Conservation (phyloP, 2,888 invertebrate genomes). For the Omphaloscelis lunosa region DNA sequence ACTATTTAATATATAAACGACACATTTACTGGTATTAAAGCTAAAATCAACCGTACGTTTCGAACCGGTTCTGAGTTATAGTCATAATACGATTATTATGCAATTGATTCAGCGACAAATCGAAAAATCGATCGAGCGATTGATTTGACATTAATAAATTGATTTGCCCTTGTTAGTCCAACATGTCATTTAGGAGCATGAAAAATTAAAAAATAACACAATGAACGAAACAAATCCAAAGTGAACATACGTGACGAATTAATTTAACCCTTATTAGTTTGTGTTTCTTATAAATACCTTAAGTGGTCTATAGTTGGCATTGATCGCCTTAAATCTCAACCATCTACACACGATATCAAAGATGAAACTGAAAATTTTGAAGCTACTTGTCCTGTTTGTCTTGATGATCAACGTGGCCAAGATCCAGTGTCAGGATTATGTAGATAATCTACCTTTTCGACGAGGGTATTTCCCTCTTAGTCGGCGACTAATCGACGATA, state of each 20-base stretch:
- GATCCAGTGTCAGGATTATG: conserved; percentile 4
- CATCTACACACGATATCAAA: neutral
- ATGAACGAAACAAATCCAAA: neutral
- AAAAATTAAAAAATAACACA: neutral
- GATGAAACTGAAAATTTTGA: neutral
- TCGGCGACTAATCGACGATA: neutral
- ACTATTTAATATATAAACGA: neutral
- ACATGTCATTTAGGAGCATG: neutral
- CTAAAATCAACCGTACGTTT: neutral
- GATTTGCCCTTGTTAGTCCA: neutral
- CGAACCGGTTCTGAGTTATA: neutral
- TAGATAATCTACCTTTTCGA: neutral
- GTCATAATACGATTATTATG: neutral
- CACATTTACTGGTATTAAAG: neutral
- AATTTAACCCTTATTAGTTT: neutral
- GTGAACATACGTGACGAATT: neutral
- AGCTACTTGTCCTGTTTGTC: neutral
- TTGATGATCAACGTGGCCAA: neutral
- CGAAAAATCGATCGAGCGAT: too few species aligned
- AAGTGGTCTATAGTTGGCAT: too few species aligned
- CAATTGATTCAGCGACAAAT: neutral
- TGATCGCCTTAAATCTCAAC: neutral
- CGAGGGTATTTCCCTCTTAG: neutral
- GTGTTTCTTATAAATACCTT: neutral
- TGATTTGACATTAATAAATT: neutral